Base-by-base conservation (phyloP, 53 echinoderm and acorn worm species). In the Mesocentrotus franciscanus region DNA sequence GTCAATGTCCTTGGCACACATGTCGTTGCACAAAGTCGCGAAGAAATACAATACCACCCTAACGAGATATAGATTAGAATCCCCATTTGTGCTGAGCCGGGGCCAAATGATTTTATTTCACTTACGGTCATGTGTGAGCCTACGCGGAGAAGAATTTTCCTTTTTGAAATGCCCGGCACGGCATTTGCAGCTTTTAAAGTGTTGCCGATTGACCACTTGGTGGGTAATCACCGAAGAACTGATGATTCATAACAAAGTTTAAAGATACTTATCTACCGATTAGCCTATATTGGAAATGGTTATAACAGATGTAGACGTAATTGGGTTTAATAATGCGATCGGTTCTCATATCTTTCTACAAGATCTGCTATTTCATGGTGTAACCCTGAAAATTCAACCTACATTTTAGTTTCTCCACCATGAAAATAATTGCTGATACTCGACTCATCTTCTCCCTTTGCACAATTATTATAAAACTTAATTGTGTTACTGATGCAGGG, bases 11-110 rank as follows among this genome's bases (percentile, higher is more conserved):
- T 91, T 91, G 91, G 91, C 91, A 61, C 91, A 91, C 91, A 57
- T 91, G 91, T 91, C 91, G 15, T 91, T 8, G 39, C 91, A 62
- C 26, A 91, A 91, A 62, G 91, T 64, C 91, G 5, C 66, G 42
- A 59, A 66, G 91, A 66, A 91, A 91, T 66, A 91, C 91, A 91
- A 91, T 91, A 91, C 39, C 20, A 34, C 35, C 91, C 66, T 91
- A 61, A 91, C 91, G 91, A 91, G 91, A 91, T 91, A 61, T 91
- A 61, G 91, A 91, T 91, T 91, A 66, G 91, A 91, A 35, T 91
- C 66, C 22, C 35, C 33, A 61, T 61, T 66, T 91, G 91, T 14
- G 68, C 22, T 29, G 4, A 20, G 66, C 64, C 20, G 9, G 66
- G 58, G 26, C 58, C 91, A 58, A 91, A 91, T 91, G 91, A 66